Percentiles rank a stretch among this genome's conserved stretches.
phyloP scores from a whole-genome alignment of 2,797 vertebrate genomes.

The Pangasius krempfi region DNA sequence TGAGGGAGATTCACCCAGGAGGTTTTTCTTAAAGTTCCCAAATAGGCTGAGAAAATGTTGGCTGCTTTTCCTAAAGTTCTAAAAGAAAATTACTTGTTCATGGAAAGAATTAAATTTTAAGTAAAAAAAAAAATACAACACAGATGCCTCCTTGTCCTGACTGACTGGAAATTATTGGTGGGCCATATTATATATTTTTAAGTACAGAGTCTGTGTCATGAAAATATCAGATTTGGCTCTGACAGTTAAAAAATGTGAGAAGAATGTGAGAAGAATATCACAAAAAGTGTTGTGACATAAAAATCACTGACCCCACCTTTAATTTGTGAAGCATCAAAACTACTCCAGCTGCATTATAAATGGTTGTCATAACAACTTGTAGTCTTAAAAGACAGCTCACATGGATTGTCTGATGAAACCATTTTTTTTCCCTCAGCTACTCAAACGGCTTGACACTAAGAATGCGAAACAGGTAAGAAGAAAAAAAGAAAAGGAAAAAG shows the following conservation, averaged over 20 bases:
- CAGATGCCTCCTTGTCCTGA: no score
- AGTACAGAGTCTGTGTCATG: neutral
- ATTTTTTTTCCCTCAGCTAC: neutral
- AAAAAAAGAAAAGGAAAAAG: neutral
- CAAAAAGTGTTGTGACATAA: neutral
- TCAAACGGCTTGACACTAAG: conserved; percentile 7
- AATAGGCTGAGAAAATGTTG: neutral
- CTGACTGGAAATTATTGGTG: neutral
- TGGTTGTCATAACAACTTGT: conserved; percentile 11
- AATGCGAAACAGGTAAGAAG: neutral
- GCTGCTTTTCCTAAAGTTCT: no score
- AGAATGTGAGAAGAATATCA: neutral
- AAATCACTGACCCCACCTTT: neutral
- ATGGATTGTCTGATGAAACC: neutral
- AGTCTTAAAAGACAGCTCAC: conserved; percentile 11
- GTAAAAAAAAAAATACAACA: neutral
- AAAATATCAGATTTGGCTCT: neutral
- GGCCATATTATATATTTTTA: neutral
- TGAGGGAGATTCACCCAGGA: neutral
- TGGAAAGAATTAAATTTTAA: neutral
- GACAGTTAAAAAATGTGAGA: neutral
- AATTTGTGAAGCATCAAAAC: neutral
- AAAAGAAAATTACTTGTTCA: neutral
- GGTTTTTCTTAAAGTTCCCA: neutral
- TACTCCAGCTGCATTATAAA: conserved; percentile 12